Evolutionary conservation across 1,140 invertebrate species (phyloP).

Genomic region (Marisa cornuarietis): DNA sequence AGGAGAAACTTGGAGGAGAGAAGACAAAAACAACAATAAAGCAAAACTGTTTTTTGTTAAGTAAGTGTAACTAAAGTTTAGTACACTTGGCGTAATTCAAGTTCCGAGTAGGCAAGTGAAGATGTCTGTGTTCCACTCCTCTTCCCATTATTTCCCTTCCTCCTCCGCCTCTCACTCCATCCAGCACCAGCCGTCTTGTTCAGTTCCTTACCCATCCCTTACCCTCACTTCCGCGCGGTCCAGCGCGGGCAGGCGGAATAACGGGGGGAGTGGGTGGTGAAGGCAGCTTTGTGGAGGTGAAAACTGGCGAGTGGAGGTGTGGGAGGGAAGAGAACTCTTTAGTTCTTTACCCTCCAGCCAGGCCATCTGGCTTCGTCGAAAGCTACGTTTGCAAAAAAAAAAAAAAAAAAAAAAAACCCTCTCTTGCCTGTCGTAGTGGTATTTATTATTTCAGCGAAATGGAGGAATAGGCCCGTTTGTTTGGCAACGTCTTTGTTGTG

Average conservation of each 20-base stretch:
- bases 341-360: background rate
- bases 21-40: background rate
- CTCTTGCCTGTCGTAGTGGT: constrained; percentile 9
- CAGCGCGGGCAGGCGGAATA: background rate
- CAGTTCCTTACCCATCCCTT: background rate
- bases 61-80: background rate
- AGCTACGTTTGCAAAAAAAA: background rate
- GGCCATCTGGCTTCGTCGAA: constrained; percentile 16
- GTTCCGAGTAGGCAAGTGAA: background rate
- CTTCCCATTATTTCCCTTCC: background rate
- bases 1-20: background rate
- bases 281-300: too few relatives aligned
- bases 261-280: too few relatives aligned
- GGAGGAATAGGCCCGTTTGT: constrained; percentile 28
- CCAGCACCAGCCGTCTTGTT: too few relatives aligned
- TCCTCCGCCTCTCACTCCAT: background rate
- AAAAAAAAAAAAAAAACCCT: too few relatives aligned
- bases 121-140: background rate
- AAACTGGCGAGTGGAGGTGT: too few relatives aligned
- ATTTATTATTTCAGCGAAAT: constrained; percentile 33
- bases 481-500: constrained; percentile 28
- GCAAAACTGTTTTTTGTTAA: background rate
- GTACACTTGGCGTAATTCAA: background rate
- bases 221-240: background rate
- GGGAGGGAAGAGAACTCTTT: background rate